These are phyloP conservation scores for Furcifer pardalis DNA, from an alignment of 2,797 vertebrate species.

Conservation along the genomic window DNA sequence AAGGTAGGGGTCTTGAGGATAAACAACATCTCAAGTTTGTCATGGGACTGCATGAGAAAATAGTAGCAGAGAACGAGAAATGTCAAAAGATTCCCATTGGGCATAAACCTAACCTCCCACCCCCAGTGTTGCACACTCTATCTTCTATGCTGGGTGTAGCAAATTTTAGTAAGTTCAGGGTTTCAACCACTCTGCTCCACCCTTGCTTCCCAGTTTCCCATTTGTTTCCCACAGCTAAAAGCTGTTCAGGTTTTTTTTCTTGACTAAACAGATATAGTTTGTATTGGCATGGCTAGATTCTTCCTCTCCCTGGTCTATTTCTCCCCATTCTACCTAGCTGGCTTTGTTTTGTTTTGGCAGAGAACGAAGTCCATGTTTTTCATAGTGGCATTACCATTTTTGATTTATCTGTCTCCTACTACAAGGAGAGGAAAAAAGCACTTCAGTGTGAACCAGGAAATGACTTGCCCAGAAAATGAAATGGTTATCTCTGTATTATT, in stretches of 20 bases:
- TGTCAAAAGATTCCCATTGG: neutral
- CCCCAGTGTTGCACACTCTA: neutral
- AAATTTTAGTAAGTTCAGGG: neutral
- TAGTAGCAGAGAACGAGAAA: neutral
- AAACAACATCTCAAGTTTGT: slow-evolving; percentile 2
- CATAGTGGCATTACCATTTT: too few species aligned
- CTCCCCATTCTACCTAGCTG: neutral
- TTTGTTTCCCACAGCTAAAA: neutral
- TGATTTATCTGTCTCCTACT: too few species aligned
- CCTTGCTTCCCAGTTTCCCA: neutral
- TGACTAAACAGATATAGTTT: neutral
- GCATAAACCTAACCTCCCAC: neutral
- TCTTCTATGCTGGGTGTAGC: too few species aligned
- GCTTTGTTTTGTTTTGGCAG: neutral
- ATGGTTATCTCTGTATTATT: neutral
- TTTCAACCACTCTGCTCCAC: neutral
- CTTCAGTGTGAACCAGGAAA: neutral
- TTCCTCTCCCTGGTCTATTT: neutral
- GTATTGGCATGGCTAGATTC: neutral
- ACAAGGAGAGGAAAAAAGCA: too few species aligned
- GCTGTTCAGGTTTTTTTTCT: neutral
- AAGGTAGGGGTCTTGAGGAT: neutral
- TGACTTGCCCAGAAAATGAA: neutral
- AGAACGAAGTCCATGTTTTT: too few species aligned
- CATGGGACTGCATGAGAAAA: neutral